phyloP scores from a whole-genome alignment of 1,140 invertebrate genomes.

The Apis mellifera region DNA sequence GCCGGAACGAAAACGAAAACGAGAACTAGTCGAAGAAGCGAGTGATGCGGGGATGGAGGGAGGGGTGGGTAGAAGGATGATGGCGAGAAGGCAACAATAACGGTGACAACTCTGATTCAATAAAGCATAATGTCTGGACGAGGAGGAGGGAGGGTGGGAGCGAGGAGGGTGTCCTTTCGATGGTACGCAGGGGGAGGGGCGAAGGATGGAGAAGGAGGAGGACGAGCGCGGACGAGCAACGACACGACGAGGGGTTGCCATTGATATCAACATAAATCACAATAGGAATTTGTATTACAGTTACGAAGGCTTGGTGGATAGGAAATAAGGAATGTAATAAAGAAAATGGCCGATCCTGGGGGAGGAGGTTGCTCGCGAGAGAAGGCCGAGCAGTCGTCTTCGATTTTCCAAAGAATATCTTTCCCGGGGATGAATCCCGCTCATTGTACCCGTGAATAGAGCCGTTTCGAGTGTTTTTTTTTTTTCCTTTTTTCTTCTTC shows the following conservation, averaged over 20 bases:
- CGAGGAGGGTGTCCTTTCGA: slow-evolving; percentile 44
- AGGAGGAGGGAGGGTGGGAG: slow-evolving; percentile 8
- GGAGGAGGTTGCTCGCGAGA: not conserved
- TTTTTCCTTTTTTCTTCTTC: not conserved
- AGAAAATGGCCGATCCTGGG: slow-evolving; percentile 77
- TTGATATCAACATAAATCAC: slow-evolving; percentile 82
- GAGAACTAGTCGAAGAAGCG: slow-evolving; percentile 21
- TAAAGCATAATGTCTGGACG: slow-evolving; percentile 75
- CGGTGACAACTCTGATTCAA: slow-evolving; percentile 75
- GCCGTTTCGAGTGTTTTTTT: not conserved
- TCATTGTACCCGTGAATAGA: not conserved
- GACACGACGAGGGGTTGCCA: slow-evolving; percentile 73
- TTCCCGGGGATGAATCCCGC: not conserved
- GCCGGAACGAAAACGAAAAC: slow-evolving; percentile 45
- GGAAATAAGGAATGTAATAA: slow-evolving; percentile 83
- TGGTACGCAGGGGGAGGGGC: not conserved
- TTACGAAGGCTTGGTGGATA: slow-evolving; percentile 80
- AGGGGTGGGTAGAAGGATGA: not conserved
- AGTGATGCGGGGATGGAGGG: not conserved
- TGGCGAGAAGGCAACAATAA: slow-evolving; percentile 70
- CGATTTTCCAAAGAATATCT: slow-evolving; percentile 13
- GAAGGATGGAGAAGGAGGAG: not conserved
- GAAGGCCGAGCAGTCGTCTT: slow-evolving; percentile 10
- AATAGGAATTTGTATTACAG: slow-evolving; percentile 83
- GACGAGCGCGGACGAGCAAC: slow-evolving; percentile 43